Conservation (phyloP, 2,797 vertebrate genomes). For the Martes flavigula region DNA sequence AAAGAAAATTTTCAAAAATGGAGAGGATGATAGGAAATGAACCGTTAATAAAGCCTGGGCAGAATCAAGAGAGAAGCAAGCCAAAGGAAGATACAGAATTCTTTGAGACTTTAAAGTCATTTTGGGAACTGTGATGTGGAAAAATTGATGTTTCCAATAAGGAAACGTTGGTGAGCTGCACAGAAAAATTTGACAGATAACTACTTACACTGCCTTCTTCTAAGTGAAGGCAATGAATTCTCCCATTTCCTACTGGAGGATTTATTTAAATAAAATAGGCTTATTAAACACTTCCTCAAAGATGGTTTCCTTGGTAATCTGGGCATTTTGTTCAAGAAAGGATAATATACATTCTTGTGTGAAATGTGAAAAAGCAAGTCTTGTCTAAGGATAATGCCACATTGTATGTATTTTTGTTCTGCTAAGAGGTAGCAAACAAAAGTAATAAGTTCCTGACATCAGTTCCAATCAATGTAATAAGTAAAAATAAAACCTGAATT, state of each 20-base stretch:
- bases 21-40: background rate
- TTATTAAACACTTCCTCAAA: constrained; percentile 77
- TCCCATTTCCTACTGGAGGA: constrained; percentile 81
- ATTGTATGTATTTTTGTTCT: constrained; percentile 39
- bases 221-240: constrained; percentile 78
- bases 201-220: constrained; percentile 80
- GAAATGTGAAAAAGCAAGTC: constrained; percentile 35
- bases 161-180: constrained; percentile 26
- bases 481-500: constrained; percentile 42
- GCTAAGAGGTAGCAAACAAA: background rate
- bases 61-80: background rate
- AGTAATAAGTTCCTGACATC: constrained; percentile 8
- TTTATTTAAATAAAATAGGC: constrained; percentile 84
- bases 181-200: background rate
- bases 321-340: constrained; percentile 37
- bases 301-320: constrained; percentile 53
- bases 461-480: background rate
- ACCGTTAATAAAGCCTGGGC: background rate
- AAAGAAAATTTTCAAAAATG: constrained; percentile 94
- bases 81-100: constrained; percentile 65
- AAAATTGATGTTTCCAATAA: constrained; percentile 78
- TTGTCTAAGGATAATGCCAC: constrained; percentile 39
- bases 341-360: background rate
- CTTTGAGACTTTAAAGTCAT: constrained; percentile 83
- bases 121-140: constrained; percentile 68